Evolutionary conservation across 2,888 invertebrate species (phyloP).

Genomic region (Himalopsyche anomala): DNA sequence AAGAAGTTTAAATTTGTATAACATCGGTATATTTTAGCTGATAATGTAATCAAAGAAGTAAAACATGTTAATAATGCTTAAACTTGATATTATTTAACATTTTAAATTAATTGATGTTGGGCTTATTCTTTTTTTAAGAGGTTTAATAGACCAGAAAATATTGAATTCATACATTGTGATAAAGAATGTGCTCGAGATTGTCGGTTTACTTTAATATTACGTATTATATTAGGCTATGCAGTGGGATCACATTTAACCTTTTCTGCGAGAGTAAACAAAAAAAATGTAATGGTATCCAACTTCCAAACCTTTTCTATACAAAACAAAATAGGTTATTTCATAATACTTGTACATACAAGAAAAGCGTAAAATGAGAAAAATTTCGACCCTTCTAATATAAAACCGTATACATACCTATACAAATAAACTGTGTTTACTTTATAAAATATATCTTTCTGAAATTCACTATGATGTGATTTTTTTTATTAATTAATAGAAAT

Average conservation of each 20-base stretch:
- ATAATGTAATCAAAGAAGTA: too few relatives aligned
- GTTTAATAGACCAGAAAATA: too few relatives aligned
- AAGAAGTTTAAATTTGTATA: too few relatives aligned
- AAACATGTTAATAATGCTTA: too few relatives aligned
- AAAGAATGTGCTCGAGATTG: background rate
- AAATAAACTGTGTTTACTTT: background rate
- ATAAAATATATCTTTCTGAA: background rate
- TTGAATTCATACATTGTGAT: background rate
- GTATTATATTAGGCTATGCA: background rate
- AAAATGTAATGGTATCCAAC: constrained; percentile 14
- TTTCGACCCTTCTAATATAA: constrained; percentile 12
- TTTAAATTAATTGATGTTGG: too few relatives aligned
- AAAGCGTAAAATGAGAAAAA: constrained; percentile 11
- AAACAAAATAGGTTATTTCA: constrained; percentile 27
- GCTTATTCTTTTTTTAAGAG: too few relatives aligned
- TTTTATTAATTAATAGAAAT: too few relatives aligned
- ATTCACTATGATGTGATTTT: too few relatives aligned
- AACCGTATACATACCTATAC: background rate
- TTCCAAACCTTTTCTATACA: constrained; percentile 35
- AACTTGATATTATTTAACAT: too few relatives aligned
- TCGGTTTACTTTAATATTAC: background rate
- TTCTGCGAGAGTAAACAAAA: background rate
- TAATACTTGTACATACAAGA: constrained; percentile 22
- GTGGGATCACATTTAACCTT: constrained; percentile 6
- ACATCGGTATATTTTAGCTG: too few relatives aligned